Evolutionary conservation across 2,888 invertebrate genomes (phyloP).

Genomic region (Dynastes grantii): DNA sequence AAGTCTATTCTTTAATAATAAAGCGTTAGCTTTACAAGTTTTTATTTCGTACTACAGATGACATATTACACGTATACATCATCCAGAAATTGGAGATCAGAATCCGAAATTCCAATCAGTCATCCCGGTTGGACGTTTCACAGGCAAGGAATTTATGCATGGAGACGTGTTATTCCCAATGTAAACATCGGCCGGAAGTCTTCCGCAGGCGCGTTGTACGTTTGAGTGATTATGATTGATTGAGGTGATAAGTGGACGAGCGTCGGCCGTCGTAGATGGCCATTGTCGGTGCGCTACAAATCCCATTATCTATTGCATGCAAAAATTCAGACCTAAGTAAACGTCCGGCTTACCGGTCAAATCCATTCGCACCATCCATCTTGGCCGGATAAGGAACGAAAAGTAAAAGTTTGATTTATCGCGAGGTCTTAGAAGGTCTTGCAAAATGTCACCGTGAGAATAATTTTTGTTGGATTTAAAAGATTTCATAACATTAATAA

Average conservation of each 20-base stretch:
- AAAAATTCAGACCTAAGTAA: slow-evolving; percentile 43
- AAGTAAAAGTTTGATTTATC: slow-evolving; percentile 38
- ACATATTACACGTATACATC: slow-evolving; percentile 16
- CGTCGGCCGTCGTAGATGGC: slow-evolving; percentile 12
- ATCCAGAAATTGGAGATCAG: slow-evolving; percentile 35
- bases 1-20: slow-evolving; percentile 1
- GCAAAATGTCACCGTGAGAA: not conserved
- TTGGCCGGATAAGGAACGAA: slow-evolving; percentile 17
- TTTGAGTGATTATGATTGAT: slow-evolving; percentile 44
- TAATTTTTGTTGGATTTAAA: not conserved
- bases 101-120: slow-evolving; percentile 33
- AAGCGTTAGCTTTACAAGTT: slow-evolving; percentile 1
- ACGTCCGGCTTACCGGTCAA: slow-evolving; percentile 36
- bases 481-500: not conserved
- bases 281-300: slow-evolving; percentile 18
- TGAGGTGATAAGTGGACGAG: slow-evolving; percentile 30
- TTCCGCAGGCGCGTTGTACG: slow-evolving; percentile 31
- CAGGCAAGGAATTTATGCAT: slow-evolving; percentile 28
- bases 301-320: slow-evolving; percentile 41
- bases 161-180: slow-evolving; percentile 40
- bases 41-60: slow-evolving; percentile 9
- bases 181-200: slow-evolving; percentile 40
- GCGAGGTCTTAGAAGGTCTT: not conserved
- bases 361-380: slow-evolving; percentile 40
- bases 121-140: slow-evolving; percentile 25